Percentiles rank a stretch among this genome's conserved stretches.
These are phyloP conservation scores for Blastomussa wellsi DNA, from an alignment of 92 coral and sea anemone species.

Conservation along the genomic window DNA sequence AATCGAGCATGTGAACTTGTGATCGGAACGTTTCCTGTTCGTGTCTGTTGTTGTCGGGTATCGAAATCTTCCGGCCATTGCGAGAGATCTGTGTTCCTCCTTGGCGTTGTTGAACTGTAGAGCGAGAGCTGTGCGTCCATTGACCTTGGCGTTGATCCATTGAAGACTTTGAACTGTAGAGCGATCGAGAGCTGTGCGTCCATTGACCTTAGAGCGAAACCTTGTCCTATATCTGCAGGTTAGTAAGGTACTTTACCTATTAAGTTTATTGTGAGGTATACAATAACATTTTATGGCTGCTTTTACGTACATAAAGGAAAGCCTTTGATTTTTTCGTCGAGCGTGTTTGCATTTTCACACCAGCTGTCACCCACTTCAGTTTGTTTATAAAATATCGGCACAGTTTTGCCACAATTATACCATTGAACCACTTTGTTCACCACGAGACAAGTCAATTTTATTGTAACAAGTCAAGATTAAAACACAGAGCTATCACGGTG, in stretches of 20 bases:
- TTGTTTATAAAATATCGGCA: no score
- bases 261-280: slow-evolving; percentile 32
- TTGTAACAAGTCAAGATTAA: slow-evolving; percentile 41
- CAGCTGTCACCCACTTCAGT: no score
- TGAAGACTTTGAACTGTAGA: no score
- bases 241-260: slow-evolving; percentile 28
- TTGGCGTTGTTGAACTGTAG: slow-evolving; percentile 25
- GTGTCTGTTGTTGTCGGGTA: slow-evolving; percentile 21
- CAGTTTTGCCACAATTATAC: no score
- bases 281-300: slow-evolving; percentile 30
- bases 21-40: slow-evolving; percentile 27
- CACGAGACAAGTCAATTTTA: slow-evolving; percentile 42
- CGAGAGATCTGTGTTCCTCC: slow-evolving; percentile 28
- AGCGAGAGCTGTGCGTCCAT: no score
- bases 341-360: no score
- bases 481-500: slow-evolving; percentile 52
- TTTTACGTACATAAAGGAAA: slow-evolving; percentile 23
- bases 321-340: slow-evolving; percentile 31
- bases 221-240: slow-evolving; percentile 19
- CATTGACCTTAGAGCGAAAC: neutral
- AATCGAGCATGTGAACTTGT: slow-evolving; percentile 20
- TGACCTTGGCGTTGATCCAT: no score
- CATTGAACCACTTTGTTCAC: slow-evolving; percentile 54
- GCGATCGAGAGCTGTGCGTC: no score
- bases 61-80: slow-evolving; percentile 28